A percentile compares a stretch with the other conserved stretches of the same genome.
Conservation (phyloP, 2,888 invertebrate genomes). For the Drosophila flavopinicola region DNA sequence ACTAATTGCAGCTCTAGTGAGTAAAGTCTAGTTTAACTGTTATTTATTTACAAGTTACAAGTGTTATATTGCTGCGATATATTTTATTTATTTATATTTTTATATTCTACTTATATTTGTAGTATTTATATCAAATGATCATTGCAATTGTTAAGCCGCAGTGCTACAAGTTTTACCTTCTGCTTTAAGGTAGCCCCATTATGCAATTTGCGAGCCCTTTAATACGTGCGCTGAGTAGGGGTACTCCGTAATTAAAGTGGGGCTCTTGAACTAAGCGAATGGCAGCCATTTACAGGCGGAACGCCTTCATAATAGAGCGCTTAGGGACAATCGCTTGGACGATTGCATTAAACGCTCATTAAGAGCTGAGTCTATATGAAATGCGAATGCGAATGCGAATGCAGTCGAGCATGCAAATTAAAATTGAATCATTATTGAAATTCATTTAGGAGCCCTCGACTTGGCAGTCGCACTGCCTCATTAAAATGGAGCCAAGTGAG, state of each 20-base stretch:
- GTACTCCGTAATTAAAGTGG: slow-evolving; percentile 36
- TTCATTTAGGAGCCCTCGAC: slow-evolving; percentile 56
- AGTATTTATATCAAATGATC: no score
- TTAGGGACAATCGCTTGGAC: slow-evolving; percentile 46
- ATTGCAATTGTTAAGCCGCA: background rate
- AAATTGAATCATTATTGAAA: slow-evolving; percentile 81
- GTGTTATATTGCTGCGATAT: no score
- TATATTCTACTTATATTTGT: no score
- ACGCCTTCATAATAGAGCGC: slow-evolving; percentile 67
- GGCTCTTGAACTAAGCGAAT: slow-evolving; percentile 20
- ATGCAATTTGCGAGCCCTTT: slow-evolving; percentile 2
- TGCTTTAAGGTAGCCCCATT: background rate
- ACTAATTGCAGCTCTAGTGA: no score
- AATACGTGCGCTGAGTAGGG: background rate
- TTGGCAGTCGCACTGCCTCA: slow-evolving; percentile 44
- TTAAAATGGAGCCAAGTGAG: slow-evolving; percentile 59
- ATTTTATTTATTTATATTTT: no score
- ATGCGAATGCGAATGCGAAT: no score
- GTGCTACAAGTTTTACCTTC: background rate
- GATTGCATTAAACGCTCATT: slow-evolving; percentile 68
- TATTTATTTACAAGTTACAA: no score
- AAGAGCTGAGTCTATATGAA: slow-evolving; percentile 21
- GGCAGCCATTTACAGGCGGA: slow-evolving; percentile 29
- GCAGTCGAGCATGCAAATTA: slow-evolving; percentile 69
- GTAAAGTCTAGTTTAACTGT: no score